Base-by-base conservation (phyloP, 1,140 invertebrate genomes). In the Mamestra configurata region DNA sequence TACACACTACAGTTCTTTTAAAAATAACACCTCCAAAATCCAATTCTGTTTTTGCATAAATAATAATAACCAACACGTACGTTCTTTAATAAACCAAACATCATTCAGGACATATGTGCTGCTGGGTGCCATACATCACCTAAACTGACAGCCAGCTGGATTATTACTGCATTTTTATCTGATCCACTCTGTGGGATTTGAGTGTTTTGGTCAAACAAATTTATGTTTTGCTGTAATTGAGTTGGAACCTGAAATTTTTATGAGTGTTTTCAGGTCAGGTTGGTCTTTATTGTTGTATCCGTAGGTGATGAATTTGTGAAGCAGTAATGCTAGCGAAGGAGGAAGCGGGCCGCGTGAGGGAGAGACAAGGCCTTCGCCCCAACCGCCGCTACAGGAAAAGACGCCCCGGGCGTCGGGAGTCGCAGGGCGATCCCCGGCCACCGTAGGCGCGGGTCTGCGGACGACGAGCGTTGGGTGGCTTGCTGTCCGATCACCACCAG, bases 131-230 rank as follows among this genome's bases (percentile, higher is more conserved):
- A 46, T 15, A 46, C 1, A 46, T 46, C 11, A 46, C 43, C 0
- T 46, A 46, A 46, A 13, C 0, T 46, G 43, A 15, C 43, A 46
- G 43, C 43, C 13, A 15, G 11, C 43, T 15, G 13, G 43, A 15
- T 46, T 46, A 46, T 46, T 46, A 46, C 43, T 46, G 43, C 43
- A 46, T 46, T 46, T 46, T 46, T 40, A 46, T 46, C 43, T 15
- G 43, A 46, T 46, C 37, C 15, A 46, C 13, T 46, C 13, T 15
- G 43, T 15, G 43, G 43, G 13, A 46, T 46, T 6, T 1, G 13
- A 46, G 43, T 46, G 13, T 46, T 46, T 46, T 46, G 43, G 43
- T 15, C 43, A 46, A 46, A 46, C 13, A 40, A 40, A 46, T 5
- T 46, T 15, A 46, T 46, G 13, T 46, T 46, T 46, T 46, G 11